phyloP scores from a whole-genome alignment of 2,113 vertebrate species.

The Entomyzon cyanotis region DNA sequence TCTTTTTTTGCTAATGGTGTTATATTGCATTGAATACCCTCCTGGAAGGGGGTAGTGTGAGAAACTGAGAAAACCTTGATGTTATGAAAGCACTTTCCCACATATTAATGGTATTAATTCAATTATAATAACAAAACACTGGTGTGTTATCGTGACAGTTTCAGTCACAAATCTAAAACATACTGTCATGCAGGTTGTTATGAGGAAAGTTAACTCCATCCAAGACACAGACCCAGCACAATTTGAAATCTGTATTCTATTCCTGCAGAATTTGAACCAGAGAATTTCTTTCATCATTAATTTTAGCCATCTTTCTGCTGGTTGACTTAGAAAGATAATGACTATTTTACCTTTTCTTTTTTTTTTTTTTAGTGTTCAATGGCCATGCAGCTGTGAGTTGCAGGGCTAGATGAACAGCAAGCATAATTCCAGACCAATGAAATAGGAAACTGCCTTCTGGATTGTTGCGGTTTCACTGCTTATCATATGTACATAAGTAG shows the following conservation, averaged over 20 bases:
- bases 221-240: background rate
- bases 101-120: background rate
- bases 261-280: background rate
- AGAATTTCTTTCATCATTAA: background rate
- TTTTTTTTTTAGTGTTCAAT: background rate
- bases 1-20: background rate
- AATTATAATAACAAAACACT: background rate
- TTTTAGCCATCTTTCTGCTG: background rate
- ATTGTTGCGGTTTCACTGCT: background rate
- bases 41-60: background rate
- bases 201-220: background rate
- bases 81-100: background rate
- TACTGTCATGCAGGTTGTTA: rapidly evolving
- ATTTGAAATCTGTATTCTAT: background rate
- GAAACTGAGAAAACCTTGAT: background rate
- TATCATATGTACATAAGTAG: background rate
- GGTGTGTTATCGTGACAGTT: background rate
- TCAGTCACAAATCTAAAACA: background rate
- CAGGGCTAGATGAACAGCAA: background rate
- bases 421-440: background rate
- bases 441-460: background rate
- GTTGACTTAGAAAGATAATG: background rate
- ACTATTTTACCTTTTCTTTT: background rate
- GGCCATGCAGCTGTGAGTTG: background rate
- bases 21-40: background rate